phyloP scores from a whole-genome alignment of 1,140 invertebrate species.

The Caenorhabditis latens region DNA sequence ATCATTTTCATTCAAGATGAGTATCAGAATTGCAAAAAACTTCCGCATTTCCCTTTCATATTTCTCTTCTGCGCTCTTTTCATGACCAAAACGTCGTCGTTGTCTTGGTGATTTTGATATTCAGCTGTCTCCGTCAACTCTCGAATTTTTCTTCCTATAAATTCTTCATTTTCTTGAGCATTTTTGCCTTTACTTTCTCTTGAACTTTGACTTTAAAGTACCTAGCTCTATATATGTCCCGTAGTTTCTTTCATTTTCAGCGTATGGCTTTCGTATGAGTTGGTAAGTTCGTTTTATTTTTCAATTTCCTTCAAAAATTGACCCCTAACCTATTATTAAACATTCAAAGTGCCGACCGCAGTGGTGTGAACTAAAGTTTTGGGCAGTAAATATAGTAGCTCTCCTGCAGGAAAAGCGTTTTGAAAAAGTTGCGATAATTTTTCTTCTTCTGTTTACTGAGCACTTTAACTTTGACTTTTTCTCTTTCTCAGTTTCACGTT shows the following conservation, averaged over 20 bases:
- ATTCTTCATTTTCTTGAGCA: background rate
- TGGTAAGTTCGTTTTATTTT: too few relatives aligned
- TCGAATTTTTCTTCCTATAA: background rate
- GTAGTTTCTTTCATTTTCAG: too few relatives aligned
- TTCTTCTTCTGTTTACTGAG: background rate
- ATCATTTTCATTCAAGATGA: too few relatives aligned
- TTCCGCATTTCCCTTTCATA: background rate
- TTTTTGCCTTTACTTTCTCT: background rate
- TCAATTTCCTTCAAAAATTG: too few relatives aligned
- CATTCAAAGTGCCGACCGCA: too few relatives aligned
- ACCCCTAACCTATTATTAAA: background rate
- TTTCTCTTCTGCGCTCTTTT: background rate
- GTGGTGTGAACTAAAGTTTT: background rate
- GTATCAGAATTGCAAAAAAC: background rate
- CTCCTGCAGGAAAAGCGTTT: background rate
- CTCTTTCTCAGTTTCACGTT: background rate
- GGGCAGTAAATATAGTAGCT: background rate
- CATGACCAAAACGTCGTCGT: background rate
- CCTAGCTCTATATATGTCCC: too few relatives aligned
- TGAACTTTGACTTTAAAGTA: background rate
- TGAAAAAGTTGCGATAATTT: background rate
- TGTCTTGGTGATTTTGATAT: slow-evolving; percentile 35
- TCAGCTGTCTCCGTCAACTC: background rate
- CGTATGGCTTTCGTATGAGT: too few relatives aligned
- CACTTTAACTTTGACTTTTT: background rate